Evolutionary conservation across 2,113 vertebrate genomes (phyloP).

Genomic region (Aix galericulata): DNA sequence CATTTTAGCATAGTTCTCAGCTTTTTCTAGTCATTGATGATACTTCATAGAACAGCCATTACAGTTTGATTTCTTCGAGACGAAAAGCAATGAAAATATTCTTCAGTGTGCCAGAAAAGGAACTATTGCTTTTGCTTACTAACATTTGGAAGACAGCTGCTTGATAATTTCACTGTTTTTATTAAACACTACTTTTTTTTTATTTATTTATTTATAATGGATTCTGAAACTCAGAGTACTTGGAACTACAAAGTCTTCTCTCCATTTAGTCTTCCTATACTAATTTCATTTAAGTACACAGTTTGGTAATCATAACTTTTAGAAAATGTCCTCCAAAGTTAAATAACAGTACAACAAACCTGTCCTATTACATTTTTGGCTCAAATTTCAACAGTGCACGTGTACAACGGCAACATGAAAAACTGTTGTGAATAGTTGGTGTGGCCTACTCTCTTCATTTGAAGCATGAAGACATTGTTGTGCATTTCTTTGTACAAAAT

Average conservation of each 20-base stretch:
- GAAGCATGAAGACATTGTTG: background rate
- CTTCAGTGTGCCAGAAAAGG: background rate
- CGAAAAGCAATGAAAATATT: background rate
- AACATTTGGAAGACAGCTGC: background rate
- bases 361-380: background rate
- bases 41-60: background rate
- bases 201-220: background rate
- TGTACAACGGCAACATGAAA: background rate
- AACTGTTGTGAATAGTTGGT: background rate
- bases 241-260: background rate
- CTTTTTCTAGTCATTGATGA: background rate
- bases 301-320: background rate
- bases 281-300: background rate
- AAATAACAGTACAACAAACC: background rate
- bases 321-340: background rate
- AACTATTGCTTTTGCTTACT: background rate
- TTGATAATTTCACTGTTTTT: background rate
- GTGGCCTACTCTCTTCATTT: too few species aligned
- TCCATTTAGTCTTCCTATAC: background rate
- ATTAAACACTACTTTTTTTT: background rate
- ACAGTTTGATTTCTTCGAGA: background rate
- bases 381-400: background rate
- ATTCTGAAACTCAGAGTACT: background rate
- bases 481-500: background rate
- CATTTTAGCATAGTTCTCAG: background rate